phyloP scores from a whole-genome alignment of 53 echinoderm and acorn worm genomes.

The Holothuria scabra region DNA sequence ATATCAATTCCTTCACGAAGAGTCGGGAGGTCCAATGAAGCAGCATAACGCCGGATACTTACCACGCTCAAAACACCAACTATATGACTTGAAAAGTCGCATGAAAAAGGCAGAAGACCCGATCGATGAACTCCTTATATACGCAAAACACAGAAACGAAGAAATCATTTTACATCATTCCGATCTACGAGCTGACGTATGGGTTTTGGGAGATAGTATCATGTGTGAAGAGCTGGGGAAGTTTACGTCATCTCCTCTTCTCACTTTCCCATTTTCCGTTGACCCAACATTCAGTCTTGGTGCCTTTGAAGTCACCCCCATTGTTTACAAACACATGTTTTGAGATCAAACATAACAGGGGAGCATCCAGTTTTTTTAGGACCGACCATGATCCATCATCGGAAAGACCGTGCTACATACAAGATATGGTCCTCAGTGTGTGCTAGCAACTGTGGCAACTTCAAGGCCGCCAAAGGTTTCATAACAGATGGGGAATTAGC shows the following conservation, averaged over 20 bases:
- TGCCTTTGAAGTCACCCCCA: slow-evolving; percentile 42
- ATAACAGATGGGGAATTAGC: not conserved
- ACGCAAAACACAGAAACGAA: not conserved
- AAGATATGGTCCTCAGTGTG: not conserved
- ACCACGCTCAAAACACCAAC: not conserved
- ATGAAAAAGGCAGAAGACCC: not conserved
- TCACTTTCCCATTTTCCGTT: slow-evolving; percentile 30
- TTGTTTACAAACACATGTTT: slow-evolving; percentile 37
- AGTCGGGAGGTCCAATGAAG: not conserved
- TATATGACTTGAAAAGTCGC: not conserved
- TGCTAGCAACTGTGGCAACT: not conserved
- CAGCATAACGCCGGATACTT: not conserved
- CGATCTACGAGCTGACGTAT: slow-evolving; percentile 9
- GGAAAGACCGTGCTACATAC: not conserved
- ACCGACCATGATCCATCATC: not conserved
- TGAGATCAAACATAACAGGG: not conserved
- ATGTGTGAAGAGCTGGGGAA: not conserved
- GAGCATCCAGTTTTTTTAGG: not conserved
- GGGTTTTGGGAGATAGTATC: not conserved
- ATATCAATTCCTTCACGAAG: too few species aligned
- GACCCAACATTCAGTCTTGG: slow-evolving; percentile 60
- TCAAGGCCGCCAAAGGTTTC: not conserved
- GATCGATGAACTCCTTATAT: not conserved
- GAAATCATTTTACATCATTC: not conserved
- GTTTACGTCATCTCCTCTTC: not conserved